A percentile compares a stretch with the other conserved stretches of the same genome.
phyloP scores from a whole-genome alignment of 1,140 invertebrate genomes.

The Arion vulgaris region DNA sequence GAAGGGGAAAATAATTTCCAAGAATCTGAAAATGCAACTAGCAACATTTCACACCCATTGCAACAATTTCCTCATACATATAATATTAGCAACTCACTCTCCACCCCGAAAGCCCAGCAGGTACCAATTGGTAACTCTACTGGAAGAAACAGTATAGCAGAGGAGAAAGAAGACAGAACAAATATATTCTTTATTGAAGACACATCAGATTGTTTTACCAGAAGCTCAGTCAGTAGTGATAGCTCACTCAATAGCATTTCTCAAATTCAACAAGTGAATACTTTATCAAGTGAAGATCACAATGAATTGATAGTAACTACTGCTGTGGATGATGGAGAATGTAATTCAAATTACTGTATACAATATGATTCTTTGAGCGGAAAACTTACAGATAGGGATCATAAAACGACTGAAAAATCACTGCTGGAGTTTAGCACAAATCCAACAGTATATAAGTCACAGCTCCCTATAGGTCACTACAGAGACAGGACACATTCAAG shows the following conservation, averaged over 20 bases:
- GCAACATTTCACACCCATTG: slow-evolving; percentile 21
- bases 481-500: slow-evolving; percentile 30
- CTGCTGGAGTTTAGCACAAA: slow-evolving; percentile 86
- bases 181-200: slow-evolving; percentile 75
- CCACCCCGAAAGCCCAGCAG: slow-evolving; percentile 44
- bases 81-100: not conserved
- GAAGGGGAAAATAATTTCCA: slow-evolving; percentile 64
- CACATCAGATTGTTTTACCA: slow-evolving; percentile 79
- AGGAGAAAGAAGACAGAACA: slow-evolving; percentile 26
- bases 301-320: not conserved
- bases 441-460: slow-evolving; percentile 77
- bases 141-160: slow-evolving; percentile 51
- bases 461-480: slow-evolving; percentile 34
- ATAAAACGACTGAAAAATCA: slow-evolving; percentile 77
- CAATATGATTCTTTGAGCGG: not conserved
- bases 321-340: not conserved
- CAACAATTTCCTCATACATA: not conserved
- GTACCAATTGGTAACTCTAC: slow-evolving; percentile 60
- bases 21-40: slow-evolving; percentile 23
- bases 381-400: slow-evolving; percentile 41
- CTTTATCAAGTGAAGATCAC: not conserved
- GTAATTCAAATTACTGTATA: not conserved
- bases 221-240: slow-evolving; percentile 67
- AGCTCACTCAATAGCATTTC: slow-evolving; percentile 53
- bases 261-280: not conserved